Conservation (phyloP, 2,113 vertebrate genomes). For the Lanius collurio region DNA sequence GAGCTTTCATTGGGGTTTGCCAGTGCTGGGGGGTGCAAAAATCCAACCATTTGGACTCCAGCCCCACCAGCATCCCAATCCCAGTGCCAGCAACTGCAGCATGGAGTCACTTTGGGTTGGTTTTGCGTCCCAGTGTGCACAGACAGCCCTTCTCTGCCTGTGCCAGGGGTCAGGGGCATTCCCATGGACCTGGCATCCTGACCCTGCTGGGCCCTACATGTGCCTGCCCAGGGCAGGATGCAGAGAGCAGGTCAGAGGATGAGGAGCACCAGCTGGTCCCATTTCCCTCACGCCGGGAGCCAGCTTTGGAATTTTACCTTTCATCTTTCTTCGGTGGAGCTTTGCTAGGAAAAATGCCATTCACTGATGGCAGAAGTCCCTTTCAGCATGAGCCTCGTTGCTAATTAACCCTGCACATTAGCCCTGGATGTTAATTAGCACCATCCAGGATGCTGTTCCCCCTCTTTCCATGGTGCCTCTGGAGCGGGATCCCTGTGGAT, state of each 20-base stretch:
- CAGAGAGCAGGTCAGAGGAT: accelerated
- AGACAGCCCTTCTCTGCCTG: no score
- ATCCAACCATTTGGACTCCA: background rate
- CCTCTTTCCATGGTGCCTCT: background rate
- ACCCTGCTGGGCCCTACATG: background rate
- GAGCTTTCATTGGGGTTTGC: background rate
- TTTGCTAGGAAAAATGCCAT: background rate
- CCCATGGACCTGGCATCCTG: background rate
- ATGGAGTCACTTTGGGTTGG: background rate
- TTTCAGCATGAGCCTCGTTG: background rate
- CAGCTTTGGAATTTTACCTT: background rate
- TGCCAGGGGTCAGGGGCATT: background rate
- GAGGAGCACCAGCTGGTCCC: background rate
- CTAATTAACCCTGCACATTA: background rate
- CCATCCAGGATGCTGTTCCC: background rate
- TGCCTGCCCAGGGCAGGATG: background rate
- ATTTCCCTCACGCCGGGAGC: background rate
- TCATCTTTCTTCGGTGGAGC: background rate
- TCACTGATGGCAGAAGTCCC: background rate
- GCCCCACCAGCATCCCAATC: background rate
- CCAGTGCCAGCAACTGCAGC: background rate
- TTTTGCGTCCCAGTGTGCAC: background rate
- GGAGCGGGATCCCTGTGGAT: background rate
- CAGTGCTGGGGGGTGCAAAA: background rate
- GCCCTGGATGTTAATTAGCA: background rate